phyloP scores from a whole-genome alignment of 2,113 vertebrate genomes.

The Ramphastos sulfuratus region DNA sequence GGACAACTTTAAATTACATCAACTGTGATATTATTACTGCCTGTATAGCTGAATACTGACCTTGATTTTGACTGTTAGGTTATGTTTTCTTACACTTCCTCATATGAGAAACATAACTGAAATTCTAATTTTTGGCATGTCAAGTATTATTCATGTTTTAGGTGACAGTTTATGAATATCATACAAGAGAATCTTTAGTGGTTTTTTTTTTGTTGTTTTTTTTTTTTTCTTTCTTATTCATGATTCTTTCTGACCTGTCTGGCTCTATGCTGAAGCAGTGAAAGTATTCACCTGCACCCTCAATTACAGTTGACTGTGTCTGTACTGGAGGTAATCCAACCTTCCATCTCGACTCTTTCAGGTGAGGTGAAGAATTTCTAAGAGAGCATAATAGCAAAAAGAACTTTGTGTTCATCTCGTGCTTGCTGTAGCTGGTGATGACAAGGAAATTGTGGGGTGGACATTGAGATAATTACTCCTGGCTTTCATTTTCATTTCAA shows the following conservation, averaged over 20 bases:
- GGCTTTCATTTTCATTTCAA: not conserved
- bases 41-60: not conserved
- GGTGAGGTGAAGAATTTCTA: not conserved
- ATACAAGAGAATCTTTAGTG: not conserved
- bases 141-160: not conserved
- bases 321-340: not conserved
- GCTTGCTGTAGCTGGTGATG: not conserved
- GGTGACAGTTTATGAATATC: not conserved
- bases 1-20: not conserved
- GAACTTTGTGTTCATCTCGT: not conserved
- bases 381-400: not conserved
- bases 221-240: not conserved
- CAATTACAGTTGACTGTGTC: not conserved
- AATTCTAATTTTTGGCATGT: not conserved
- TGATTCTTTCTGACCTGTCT: not conserved
- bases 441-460: not conserved
- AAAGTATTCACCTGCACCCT: not conserved
- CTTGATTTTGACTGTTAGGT: conserved; percentile 8
- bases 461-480: not conserved
- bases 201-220: too few relatives aligned
- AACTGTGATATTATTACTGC: not conserved
- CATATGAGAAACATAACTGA: not conserved
- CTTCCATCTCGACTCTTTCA: not conserved
- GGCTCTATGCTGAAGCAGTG: not conserved
- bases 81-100: not conserved